Percentiles rank a stretch among this genome's conserved stretches.
These are phyloP conservation scores for Oryzias curvinotus DNA, from an alignment of 2,113 vertebrate species.

Conservation along the genomic window DNA sequence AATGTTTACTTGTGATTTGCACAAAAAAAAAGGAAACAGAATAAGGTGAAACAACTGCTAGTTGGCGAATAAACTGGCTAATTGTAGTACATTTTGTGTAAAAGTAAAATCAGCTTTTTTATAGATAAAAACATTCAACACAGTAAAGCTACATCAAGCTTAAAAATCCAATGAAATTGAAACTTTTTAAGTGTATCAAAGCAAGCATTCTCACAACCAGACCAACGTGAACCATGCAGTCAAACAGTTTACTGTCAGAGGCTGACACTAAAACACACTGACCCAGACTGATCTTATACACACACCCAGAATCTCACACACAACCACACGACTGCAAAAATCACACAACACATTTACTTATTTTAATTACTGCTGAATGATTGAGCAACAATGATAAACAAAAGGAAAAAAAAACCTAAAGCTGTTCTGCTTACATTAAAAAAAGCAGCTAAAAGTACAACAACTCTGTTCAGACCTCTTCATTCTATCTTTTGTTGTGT, in stretches of 20 bases:
- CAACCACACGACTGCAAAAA: background rate
- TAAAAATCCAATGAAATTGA: no score
- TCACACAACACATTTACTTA: background rate
- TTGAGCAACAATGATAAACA: background rate
- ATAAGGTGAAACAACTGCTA: no score
- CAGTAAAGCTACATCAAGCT: background rate
- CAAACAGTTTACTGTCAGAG: slow-evolving; percentile 32
- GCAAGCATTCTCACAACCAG: background rate
- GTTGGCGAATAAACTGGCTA: no score
- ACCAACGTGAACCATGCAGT: slow-evolving; percentile 23
- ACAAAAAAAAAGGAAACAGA: no score
- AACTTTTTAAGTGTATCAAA: no score
- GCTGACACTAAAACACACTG: slow-evolving; percentile 53
- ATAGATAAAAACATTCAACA: background rate
- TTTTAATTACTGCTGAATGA: background rate
- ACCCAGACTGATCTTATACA: slow-evolving; percentile 45
- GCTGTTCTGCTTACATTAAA: background rate
- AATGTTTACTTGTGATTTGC: no score
- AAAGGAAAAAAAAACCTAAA: background rate
- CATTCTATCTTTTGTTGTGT: slow-evolving; percentile 7
- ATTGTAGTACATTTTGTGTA: no score
- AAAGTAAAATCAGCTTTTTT: no score
- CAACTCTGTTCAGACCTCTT: slow-evolving; percentile 2
- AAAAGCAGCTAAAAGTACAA: background rate
- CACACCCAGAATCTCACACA: slow-evolving; percentile 6